A percentile compares a stretch with the other conserved stretches of the same genome.
These are phyloP conservation scores for Mugil cephalus DNA, from an alignment of 2,113 vertebrate species.

Conservation along the genomic window DNA sequence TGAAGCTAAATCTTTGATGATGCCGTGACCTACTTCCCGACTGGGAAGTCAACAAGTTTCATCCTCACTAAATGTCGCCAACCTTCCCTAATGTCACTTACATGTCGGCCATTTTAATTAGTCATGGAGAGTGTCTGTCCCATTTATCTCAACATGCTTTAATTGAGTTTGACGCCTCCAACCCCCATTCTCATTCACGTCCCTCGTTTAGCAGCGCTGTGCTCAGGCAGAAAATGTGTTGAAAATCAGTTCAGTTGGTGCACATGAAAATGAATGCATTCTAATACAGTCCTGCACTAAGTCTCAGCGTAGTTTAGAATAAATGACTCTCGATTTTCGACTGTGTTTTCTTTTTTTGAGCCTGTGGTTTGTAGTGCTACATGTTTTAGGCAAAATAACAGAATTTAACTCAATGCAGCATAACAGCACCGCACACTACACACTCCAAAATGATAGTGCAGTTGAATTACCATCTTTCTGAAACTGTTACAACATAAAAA, in stretches of 20 bases:
- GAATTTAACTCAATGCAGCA: too few species aligned
- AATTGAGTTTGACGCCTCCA: conserved; percentile 69
- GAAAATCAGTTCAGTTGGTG: not conserved
- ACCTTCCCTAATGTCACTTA: conserved; percentile 72
- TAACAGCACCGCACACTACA: too few species aligned
- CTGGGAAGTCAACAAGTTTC: conserved; percentile 71
- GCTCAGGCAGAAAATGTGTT: not conserved
- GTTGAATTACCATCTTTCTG: too few species aligned
- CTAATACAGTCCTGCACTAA: too few species aligned
- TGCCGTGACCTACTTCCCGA: conserved; percentile 78
- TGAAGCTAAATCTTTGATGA: conserved; percentile 73
- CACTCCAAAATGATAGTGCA: too few species aligned
- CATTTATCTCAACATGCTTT: conserved; percentile 68
- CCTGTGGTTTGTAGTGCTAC: too few species aligned
- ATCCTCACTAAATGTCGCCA: conserved; percentile 66
- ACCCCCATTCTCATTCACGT: conserved; percentile 39
- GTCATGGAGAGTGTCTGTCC: conserved; percentile 75
- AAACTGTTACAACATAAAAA: too few species aligned
- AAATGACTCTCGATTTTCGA: too few species aligned
- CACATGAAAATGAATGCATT: too few species aligned
- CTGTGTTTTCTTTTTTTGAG: too few species aligned
- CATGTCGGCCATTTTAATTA: conserved; percentile 80
- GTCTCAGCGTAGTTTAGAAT: too few species aligned
- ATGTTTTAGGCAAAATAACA: too few species aligned
- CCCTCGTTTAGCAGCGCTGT: conserved; percentile 36